Evolutionary conservation across 2,888 invertebrate species (phyloP).

Genomic region (Acanthopleura granulata): DNA sequence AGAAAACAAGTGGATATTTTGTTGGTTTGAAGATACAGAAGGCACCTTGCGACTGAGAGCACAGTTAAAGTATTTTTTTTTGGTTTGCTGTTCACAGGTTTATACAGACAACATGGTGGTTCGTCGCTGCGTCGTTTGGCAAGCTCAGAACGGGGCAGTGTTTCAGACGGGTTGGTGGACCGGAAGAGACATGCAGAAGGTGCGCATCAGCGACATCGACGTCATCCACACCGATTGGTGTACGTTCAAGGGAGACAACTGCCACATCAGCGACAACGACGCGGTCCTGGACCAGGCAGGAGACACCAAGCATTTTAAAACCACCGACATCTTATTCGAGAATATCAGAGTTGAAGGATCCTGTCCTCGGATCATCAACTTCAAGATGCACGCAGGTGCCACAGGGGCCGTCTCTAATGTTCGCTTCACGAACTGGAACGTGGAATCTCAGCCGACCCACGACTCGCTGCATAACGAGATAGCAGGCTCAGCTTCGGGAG

Average conservation of each 20-base stretch:
- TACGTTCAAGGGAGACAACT: conserved; percentile 23
- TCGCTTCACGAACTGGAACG: conserved; percentile 20
- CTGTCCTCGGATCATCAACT: conserved; percentile 24
- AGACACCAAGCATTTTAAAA: conserved; percentile 20
- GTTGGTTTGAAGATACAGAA: no score
- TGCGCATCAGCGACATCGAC: conserved; percentile 26
- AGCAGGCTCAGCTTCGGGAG: conserved; percentile 1
- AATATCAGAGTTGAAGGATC: conserved; percentile 25
- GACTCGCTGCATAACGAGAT: conserved; percentile 24
- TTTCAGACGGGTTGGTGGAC: conserved; percentile 29
- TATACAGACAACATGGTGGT: conserved; percentile 24
- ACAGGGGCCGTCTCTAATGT: conserved; percentile 21
- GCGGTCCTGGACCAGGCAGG: conserved; percentile 24
- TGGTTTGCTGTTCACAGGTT: conserved; percentile 8
- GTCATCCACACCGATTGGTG: conserved; percentile 31
- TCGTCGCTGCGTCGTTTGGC: conserved; percentile 28
- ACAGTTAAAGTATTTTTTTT: not conserved
- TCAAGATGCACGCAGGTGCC: conserved; percentile 16
- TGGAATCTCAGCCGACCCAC: conserved; percentile 23
- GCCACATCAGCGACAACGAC: conserved; percentile 22
- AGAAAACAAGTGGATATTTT: no score
- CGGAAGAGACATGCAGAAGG: conserved; percentile 12
- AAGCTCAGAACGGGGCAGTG: conserved; percentile 31
- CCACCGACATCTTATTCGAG: conserved; percentile 14
- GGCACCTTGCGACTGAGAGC: no score